A percentile compares a stretch with the other conserved stretches of the same genome.
Evolutionary conservation across 2,888 invertebrate genomes (phyloP).

Genomic region (Adelphocoris suturalis): DNA sequence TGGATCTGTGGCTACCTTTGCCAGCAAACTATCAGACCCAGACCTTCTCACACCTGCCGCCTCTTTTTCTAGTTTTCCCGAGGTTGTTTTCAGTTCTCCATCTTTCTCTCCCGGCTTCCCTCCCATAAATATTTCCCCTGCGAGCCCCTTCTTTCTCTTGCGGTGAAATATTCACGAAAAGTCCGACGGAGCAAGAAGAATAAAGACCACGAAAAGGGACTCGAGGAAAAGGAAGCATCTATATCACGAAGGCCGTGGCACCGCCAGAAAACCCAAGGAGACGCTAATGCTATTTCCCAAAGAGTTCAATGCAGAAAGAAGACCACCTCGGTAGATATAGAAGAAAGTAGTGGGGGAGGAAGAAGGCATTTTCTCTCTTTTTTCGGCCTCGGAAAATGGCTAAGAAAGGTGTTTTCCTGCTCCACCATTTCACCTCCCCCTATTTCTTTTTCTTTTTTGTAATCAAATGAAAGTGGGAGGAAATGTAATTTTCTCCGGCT

Average conservation of each 20-base stretch:
- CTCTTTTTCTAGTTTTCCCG: too few relatives aligned
- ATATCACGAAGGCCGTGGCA: not conserved
- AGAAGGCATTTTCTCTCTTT: not conserved
- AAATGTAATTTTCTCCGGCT: conserved; percentile 46
- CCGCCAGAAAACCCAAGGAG: not conserved
- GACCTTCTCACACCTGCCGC: too few relatives aligned
- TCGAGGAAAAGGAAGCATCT: not conserved
- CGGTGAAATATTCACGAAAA: conserved; percentile 13
- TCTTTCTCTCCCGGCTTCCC: not conserved
- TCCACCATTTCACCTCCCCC: not conserved
- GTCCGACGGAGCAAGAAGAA: not conserved
- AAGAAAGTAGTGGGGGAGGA: not conserved
- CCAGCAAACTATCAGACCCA: too few relatives aligned
- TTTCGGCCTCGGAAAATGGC: conserved; percentile 12
- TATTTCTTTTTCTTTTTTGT: conserved; percentile 19
- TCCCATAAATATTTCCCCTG: not conserved
- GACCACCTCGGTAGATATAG: not conserved
- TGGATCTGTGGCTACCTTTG: too few relatives aligned
- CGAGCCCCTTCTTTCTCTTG: not conserved
- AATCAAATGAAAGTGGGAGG: conserved; percentile 47
- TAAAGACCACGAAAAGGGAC: not conserved
- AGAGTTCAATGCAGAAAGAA: conserved; percentile 21
- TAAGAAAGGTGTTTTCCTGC: conserved; percentile 28
- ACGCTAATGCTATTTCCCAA: conserved; percentile 24
- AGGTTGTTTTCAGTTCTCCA: too few relatives aligned